Conservation (phyloP, 2,113 vertebrate genomes). For the Gorsachius goisagi region DNA sequence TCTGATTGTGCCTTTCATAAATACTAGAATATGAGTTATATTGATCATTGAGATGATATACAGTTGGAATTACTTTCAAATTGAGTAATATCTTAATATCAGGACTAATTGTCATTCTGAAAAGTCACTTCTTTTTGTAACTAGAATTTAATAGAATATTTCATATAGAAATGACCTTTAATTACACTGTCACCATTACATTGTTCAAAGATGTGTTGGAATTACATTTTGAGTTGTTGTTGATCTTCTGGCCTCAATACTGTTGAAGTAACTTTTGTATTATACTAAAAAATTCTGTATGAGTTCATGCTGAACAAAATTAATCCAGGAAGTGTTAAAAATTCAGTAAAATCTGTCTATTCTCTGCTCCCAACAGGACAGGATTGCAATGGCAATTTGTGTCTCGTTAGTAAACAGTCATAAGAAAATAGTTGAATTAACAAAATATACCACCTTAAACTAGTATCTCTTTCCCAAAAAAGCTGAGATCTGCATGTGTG, state of each 20-base stretch:
- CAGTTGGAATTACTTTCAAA: background rate
- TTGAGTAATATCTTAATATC: background rate
- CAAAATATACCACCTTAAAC: background rate
- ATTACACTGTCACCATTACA: background rate
- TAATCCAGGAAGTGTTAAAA: conserved; percentile 28
- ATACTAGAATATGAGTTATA: background rate
- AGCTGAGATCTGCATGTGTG: background rate
- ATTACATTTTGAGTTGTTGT: background rate
- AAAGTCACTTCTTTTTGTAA: background rate
- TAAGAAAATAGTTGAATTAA: conserved; percentile 42
- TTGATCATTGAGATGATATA: background rate
- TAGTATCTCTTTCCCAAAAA: background rate
- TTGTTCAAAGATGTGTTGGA: background rate
- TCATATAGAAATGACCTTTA: background rate
- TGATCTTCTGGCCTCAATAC: background rate
- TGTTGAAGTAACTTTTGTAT: background rate
- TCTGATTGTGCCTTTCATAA: background rate
- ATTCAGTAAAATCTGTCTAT: background rate
- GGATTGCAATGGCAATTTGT: conserved; percentile 26
- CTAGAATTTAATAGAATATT: background rate
- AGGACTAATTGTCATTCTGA: background rate
- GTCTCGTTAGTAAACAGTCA: conserved; percentile 29
- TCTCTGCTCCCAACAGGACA: background rate
- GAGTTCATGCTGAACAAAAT: conserved; percentile 13
- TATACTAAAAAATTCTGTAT: background rate